Conservation (phyloP, 2,797 vertebrate genomes). For the Poecilia picta region DNA sequence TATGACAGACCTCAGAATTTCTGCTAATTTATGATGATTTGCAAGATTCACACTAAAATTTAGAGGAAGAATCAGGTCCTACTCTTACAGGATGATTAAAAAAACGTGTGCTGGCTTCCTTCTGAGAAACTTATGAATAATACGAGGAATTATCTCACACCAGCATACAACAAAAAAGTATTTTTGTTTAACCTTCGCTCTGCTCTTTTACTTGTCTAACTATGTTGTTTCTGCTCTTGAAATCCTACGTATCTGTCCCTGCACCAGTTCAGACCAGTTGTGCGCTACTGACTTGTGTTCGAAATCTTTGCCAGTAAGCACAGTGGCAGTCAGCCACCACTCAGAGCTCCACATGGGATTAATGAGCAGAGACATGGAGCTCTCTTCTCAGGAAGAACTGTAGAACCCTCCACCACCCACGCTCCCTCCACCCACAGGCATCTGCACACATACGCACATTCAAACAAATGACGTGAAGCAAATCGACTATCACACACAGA, state of each 20-base stretch:
- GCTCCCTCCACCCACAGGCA: slow-evolving; percentile 31
- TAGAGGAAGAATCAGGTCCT: not conserved
- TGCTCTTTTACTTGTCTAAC: not conserved
- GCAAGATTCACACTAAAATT: not conserved
- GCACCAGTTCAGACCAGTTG: slow-evolving; percentile 51
- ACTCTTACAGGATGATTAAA: not conserved
- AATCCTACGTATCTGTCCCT: slow-evolving; percentile 13
- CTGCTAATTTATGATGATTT: not conserved
- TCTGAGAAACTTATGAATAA: slow-evolving; percentile 6
- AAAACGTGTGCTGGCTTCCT: not conserved
- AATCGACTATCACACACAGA: not conserved
- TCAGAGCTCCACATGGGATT: slow-evolving; percentile 65
- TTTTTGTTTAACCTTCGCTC: slow-evolving; percentile 3
- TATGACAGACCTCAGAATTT: not conserved
- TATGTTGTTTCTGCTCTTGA: slow-evolving; percentile 3
- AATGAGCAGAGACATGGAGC: slow-evolving; percentile 61
- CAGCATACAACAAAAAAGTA: not conserved
- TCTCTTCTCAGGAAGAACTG: slow-evolving; percentile 32
- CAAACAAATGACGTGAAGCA: not conserved
- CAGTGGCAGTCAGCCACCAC: slow-evolving; percentile 49
- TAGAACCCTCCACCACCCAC: slow-evolving; percentile 27
- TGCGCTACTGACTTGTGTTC: slow-evolving; percentile 54
- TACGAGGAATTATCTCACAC: not conserved
- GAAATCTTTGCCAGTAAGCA: slow-evolving; percentile 54
- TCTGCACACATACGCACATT: slow-evolving; percentile 23